Conservation (phyloP, 1,140 invertebrate species). For the Trachelipus rathkii region DNA sequence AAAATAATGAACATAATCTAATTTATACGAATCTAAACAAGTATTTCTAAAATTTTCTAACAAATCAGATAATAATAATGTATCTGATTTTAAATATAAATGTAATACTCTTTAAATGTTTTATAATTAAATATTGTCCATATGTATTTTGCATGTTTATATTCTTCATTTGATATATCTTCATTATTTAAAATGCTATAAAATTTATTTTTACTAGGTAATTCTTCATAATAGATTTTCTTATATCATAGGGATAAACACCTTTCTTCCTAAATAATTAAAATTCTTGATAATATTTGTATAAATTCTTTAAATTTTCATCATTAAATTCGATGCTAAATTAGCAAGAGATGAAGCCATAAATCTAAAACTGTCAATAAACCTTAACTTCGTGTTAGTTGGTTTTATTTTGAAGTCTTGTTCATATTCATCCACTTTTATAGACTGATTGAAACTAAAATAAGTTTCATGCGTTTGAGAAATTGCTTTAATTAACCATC, state of each 20-base stretch:
- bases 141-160: constrained; percentile 45
- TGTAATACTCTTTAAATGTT: constrained; percentile 45
- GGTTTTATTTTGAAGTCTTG: not conserved
- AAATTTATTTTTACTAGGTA: constrained; percentile 38
- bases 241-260: not conserved
- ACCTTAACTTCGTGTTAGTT: not conserved
- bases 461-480: constrained; percentile 9
- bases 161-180: too few species aligned
- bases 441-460: not conserved
- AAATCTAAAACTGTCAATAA: constrained; percentile 17
- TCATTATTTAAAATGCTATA: too few species aligned
- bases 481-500: constrained; percentile 6
- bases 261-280: not conserved
- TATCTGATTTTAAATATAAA: constrained; percentile 52
- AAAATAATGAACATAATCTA: constrained; percentile 48
- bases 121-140: constrained; percentile 47
- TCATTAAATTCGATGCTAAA: not conserved
- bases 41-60: constrained; percentile 54
- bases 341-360: not conserved
- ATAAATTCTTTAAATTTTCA: not conserved
- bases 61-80: constrained; percentile 51
- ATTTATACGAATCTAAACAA: constrained; percentile 29
- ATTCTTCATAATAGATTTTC: constrained; percentile 13
- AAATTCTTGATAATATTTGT: not conserved
- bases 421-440: constrained; percentile 7